A percentile compares a stretch with the other conserved stretches of the same genome.
These are phyloP conservation scores for Rhagoletis pomonella DNA, from an alignment of 1,140 invertebrate species.

Conservation along the genomic window DNA sequence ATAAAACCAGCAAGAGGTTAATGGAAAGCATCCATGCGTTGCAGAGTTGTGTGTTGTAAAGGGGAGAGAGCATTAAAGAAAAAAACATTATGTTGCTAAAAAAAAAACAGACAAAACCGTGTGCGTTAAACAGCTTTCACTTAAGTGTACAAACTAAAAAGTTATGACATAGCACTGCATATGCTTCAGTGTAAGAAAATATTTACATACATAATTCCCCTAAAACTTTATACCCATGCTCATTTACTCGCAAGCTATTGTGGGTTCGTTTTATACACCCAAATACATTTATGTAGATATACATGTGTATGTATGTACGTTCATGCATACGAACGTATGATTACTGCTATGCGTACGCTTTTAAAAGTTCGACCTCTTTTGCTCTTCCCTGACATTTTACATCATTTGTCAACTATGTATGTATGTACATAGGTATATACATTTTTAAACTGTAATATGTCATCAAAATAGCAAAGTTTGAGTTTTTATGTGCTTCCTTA, in stretches of 20 bases:
- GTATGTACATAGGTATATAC: background rate
- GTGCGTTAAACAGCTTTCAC: background rate
- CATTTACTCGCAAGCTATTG: background rate
- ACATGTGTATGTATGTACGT: background rate
- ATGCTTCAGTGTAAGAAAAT: too few species aligned
- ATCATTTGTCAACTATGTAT: conserved; percentile 12
- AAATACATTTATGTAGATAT: too few species aligned
- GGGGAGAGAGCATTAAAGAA: too few species aligned
- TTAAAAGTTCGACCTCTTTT: too few species aligned
- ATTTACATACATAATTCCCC: too few species aligned
- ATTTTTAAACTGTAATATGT: conserved; percentile 20
- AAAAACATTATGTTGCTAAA: background rate
- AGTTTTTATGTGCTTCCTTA: background rate
- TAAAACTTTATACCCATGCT: too few species aligned
- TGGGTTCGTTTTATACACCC: background rate
- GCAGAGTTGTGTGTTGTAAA: too few species aligned
- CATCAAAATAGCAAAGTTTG: background rate
- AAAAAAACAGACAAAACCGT: background rate
- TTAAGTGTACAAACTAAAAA: conserved; percentile 4
- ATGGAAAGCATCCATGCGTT: too few species aligned
- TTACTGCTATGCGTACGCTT: too few species aligned
- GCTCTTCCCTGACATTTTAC: background rate
- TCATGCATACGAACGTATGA: background rate
- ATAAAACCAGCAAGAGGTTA: too few species aligned
- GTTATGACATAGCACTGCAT: background rate